phyloP scores from a whole-genome alignment of 2,113 vertebrate species.

The Planiliza haematocheilus region DNA sequence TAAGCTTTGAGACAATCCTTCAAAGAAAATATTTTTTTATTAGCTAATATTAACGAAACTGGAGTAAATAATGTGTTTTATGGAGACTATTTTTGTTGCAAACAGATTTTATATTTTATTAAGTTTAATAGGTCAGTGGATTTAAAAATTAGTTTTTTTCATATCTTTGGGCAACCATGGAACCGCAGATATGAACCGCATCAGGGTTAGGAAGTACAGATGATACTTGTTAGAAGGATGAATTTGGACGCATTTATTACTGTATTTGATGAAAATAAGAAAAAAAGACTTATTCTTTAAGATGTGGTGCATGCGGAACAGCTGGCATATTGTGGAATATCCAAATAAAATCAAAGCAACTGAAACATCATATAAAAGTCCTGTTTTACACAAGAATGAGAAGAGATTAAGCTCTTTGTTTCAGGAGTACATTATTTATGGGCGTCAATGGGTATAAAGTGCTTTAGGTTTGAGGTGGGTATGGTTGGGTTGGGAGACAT shows the following conservation, averaged over 20 bases:
- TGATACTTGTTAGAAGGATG: background rate
- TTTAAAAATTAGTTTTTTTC: too few species aligned
- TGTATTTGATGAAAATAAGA: background rate
- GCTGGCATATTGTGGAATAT: slow-evolving; percentile 9
- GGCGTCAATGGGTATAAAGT: slow-evolving; percentile 51
- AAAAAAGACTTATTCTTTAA: background rate
- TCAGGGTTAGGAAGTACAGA: background rate
- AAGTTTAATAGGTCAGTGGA: too few species aligned
- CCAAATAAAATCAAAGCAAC: slow-evolving; percentile 27
- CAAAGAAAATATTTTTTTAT: too few species aligned
- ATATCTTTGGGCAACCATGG: background rate
- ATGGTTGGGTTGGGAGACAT: slow-evolving; percentile 52
- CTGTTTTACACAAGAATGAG: slow-evolving; percentile 55
- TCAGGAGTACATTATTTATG: slow-evolving; percentile 41
- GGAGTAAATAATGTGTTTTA: background rate
- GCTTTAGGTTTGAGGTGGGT: slow-evolving; percentile 40
- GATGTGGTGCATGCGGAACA: background rate
- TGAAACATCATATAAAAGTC: slow-evolving; percentile 40
- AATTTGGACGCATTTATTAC: background rate
- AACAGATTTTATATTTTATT: background rate
- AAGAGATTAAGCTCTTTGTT: slow-evolving; percentile 34
- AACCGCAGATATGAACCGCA: background rate
- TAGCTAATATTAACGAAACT: too few species aligned
- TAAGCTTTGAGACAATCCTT: background rate
- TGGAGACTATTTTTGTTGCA: background rate